These are phyloP conservation scores for Melieria omissa DNA, from an alignment of 2,888 invertebrate species.

Conservation along the genomic window DNA sequence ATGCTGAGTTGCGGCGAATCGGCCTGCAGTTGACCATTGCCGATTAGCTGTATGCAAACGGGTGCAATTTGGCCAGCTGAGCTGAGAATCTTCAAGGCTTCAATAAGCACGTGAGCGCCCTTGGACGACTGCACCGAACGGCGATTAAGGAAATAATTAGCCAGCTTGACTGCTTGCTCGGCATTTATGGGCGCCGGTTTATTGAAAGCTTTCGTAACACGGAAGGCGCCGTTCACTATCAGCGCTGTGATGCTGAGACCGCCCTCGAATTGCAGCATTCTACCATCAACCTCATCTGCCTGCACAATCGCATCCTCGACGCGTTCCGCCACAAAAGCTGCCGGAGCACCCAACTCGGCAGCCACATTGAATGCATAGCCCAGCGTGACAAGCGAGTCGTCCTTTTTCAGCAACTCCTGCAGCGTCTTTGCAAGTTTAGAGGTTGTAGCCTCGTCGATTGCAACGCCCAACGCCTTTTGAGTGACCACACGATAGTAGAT, in stretches of 20 bases:
- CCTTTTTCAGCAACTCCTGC: constrained; percentile 82
- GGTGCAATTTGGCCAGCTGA: constrained; percentile 82
- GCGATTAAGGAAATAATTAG: constrained; percentile 88
- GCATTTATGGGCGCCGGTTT: constrained; percentile 77
- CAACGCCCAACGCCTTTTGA: constrained; percentile 75
- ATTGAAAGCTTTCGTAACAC: constrained; percentile 72
- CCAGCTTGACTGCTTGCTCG: constrained; percentile 88
- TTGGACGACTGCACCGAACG: constrained; percentile 88
- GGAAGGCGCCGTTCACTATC: constrained; percentile 71
- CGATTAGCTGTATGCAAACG: constrained; percentile 83
- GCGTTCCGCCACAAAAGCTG: constrained; percentile 76
- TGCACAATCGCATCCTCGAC: constrained; percentile 94
- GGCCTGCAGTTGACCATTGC: constrained; percentile 80
- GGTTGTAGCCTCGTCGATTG: constrained; percentile 74
- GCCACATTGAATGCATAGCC: constrained; percentile 87
- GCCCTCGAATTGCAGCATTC: constrained; percentile 90
- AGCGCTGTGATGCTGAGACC: constrained; percentile 82
- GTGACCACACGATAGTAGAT: constrained; percentile 80
- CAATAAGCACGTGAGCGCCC: constrained; percentile 84
- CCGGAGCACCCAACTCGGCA: constrained; percentile 74
- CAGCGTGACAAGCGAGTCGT: constrained; percentile 83
- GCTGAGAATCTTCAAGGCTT: constrained; percentile 74
- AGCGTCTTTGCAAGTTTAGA: constrained; percentile 79
- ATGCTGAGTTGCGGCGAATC: constrained; percentile 80
- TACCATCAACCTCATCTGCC: constrained; percentile 94